phyloP scores from a whole-genome alignment of 2,797 vertebrate species.

The Dendrocincla fuliginosa region DNA sequence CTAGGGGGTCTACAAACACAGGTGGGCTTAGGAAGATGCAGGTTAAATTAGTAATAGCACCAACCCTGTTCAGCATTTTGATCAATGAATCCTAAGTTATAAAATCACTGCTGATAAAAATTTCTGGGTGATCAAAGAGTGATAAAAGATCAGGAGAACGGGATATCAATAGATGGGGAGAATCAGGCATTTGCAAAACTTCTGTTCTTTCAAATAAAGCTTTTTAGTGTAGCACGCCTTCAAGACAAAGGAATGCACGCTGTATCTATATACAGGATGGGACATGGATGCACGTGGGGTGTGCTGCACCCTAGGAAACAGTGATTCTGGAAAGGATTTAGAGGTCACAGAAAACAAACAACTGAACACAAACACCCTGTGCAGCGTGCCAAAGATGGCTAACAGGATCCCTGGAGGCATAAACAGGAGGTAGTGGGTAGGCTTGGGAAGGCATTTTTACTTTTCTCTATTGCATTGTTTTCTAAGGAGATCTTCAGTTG shows the following conservation, averaged over 20 bases:
- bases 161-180: not conserved
- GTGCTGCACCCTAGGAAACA: not conserved
- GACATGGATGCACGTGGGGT: no score
- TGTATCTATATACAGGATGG: not conserved
- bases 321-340: not conserved
- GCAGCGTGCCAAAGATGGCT: not conserved
- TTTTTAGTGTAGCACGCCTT: not conserved
- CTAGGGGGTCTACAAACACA: not conserved
- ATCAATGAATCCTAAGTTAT: not conserved
- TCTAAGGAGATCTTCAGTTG: not conserved
- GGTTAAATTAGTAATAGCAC: not conserved
- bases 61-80: not conserved
- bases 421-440: not conserved
- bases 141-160: not conserved
- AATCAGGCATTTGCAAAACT: not conserved
- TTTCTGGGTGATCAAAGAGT: not conserved
- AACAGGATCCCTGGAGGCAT: not conserved
- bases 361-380: not conserved
- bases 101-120: not conserved
- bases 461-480: constrained; percentile 41
- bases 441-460: not conserved
- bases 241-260: not conserved
- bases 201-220: not conserved
- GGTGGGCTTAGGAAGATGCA: not conserved
- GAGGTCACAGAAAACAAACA: not conserved